A percentile compares a stretch with the other conserved stretches of the same genome.
phyloP scores from a whole-genome alignment of 2,888 invertebrate species.

The Venustoraphidia nigricollis region DNA sequence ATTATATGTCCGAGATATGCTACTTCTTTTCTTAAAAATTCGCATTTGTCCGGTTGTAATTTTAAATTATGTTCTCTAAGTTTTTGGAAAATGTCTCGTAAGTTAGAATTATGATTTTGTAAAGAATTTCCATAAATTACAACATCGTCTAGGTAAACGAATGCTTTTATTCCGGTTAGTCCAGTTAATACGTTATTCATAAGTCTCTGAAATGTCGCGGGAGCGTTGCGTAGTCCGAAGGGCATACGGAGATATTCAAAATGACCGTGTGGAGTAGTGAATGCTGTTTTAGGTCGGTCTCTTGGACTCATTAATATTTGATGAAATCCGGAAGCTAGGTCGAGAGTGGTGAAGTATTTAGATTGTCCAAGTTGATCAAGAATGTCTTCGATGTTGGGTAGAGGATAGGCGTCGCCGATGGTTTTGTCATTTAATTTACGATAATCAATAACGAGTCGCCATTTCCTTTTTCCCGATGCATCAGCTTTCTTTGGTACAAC shows the following conservation, averaged over 20 bases:
- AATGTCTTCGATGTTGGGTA: slow-evolving; percentile 22
- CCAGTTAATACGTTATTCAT: slow-evolving; percentile 22
- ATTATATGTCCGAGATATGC: slow-evolving; percentile 17
- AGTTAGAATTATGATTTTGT: slow-evolving; percentile 9
- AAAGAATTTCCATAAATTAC: slow-evolving; percentile 16
- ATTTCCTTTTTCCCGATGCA: slow-evolving; percentile 15
- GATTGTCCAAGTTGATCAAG: slow-evolving; percentile 21
- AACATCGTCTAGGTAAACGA: slow-evolving; percentile 21
- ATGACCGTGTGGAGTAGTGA: slow-evolving; percentile 19
- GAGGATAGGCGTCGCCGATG: slow-evolving; percentile 19
- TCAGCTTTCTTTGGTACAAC: slow-evolving; percentile 19
- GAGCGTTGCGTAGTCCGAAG: slow-evolving; percentile 25
- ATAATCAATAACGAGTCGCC: slow-evolving; percentile 23
- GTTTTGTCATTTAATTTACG: slow-evolving; percentile 23
- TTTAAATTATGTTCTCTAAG: slow-evolving; percentile 10
- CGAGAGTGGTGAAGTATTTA: slow-evolving; percentile 22
- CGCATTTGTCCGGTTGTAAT: slow-evolving; percentile 13
- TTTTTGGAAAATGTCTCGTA: slow-evolving; percentile 8
- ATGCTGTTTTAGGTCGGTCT: slow-evolving; percentile 22
- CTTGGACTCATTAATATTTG: slow-evolving; percentile 18
- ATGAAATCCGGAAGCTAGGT: slow-evolving; percentile 23
- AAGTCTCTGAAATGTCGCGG: slow-evolving; percentile 23
- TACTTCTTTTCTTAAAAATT: slow-evolving; percentile 13
- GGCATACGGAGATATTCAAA: slow-evolving; percentile 21
- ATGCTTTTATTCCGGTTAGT: slow-evolving; percentile 17